These are phyloP conservation scores for Podabrus alpinus DNA, from an alignment of 2,888 invertebrate genomes.

Conservation along the genomic window DNA sequence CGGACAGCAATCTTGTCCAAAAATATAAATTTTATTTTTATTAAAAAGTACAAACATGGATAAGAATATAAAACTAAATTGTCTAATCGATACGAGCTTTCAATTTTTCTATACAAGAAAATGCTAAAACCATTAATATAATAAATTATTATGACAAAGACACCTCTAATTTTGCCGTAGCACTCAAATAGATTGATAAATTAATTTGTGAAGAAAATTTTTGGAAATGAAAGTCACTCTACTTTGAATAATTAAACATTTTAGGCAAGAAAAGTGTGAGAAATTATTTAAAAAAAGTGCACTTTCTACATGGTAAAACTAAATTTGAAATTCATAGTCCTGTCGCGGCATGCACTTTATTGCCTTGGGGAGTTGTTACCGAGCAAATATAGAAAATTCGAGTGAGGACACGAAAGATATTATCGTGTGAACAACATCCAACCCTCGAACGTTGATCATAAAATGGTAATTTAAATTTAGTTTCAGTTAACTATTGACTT, in stretches of 20 bases:
- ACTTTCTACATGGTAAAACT: not conserved
- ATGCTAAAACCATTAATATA: not conserved
- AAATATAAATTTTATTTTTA: not conserved
- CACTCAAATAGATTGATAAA: not conserved
- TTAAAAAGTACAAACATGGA: not conserved
- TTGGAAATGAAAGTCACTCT: not conserved
- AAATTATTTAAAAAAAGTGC: not conserved
- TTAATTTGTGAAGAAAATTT: not conserved
- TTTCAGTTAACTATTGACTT: not conserved
- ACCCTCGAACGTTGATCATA: not conserved
- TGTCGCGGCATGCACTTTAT: not conserved
- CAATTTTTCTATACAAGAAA: not conserved
- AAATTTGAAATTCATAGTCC: not conserved
- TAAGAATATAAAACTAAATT: not conserved
- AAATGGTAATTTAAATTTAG: not conserved
- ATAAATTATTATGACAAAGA: not conserved
- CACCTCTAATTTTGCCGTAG: not conserved
- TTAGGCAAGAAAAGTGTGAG: not conserved
- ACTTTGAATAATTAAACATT: not conserved
- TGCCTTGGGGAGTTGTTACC: not conserved
- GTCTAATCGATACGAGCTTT: not conserved
- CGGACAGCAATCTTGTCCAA: not conserved
- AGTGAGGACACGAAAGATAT: not conserved
- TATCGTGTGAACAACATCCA: not conserved
- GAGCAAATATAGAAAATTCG: not conserved